Percentiles rank a stretch among this genome's conserved stretches.
Conservation (phyloP, 2,113 vertebrate genomes). For the Bombycilla garrulus region DNA sequence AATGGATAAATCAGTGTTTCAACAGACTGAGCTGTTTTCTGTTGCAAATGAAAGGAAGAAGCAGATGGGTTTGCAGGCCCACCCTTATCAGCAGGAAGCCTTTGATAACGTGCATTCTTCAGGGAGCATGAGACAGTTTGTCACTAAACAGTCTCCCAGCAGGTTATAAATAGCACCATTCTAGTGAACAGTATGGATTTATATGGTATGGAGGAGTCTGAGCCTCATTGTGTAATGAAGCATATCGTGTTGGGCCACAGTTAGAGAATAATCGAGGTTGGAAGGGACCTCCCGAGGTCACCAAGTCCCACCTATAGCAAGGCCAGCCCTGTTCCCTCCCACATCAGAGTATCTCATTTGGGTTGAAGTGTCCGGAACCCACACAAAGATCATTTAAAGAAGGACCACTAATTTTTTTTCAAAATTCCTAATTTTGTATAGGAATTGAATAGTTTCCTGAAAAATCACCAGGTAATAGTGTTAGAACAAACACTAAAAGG, state of each 20-base stretch:
- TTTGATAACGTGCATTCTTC: slow-evolving; percentile 52
- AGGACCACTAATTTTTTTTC: fast-evolving
- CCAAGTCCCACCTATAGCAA: fast-evolving
- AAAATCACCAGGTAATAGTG: neutral
- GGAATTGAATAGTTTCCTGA: neutral
- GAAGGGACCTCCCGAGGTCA: neutral
- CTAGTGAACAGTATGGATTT: slow-evolving; percentile 9
- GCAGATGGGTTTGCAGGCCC: slow-evolving; percentile 21
- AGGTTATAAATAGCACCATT: slow-evolving; percentile 52
- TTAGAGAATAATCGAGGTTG: neutral
- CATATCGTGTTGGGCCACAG: neutral
- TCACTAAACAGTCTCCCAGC: slow-evolving; percentile 26
- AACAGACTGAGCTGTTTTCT: neutral
- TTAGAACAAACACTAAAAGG: neutral
- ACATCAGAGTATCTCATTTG: neutral
- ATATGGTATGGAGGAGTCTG: slow-evolving; percentile 41
- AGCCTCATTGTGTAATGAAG: neutral
- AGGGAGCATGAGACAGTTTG: slow-evolving; percentile 19
- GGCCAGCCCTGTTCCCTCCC: neutral
- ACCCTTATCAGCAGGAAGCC: slow-evolving; percentile 48
- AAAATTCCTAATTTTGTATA: neutral
- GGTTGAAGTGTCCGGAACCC: neutral
- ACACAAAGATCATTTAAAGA: neutral
- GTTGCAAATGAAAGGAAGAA: neutral
- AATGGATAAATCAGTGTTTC: neutral